Conservation (phyloP, 2,888 invertebrate genomes). For the Drosophila eohydei region DNA sequence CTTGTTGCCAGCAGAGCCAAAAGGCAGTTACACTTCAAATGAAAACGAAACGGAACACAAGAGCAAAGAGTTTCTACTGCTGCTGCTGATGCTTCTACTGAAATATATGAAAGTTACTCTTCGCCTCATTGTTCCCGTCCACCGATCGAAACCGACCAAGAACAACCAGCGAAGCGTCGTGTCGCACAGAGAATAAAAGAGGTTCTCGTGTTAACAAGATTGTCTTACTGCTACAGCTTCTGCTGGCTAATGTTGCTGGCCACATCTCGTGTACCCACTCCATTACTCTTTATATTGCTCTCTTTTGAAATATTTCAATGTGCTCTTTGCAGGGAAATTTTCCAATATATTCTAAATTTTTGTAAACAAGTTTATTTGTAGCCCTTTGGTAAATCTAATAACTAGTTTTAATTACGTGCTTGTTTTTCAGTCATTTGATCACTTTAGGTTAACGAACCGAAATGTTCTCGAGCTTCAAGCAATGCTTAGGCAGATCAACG, state of each 20-base stretch:
- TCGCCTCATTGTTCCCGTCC: conserved; percentile 6
- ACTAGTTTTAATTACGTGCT: conserved; percentile 13
- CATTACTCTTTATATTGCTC: conserved; percentile 4
- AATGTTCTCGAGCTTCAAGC: conserved; percentile 9
- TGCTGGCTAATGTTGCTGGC: conserved; percentile 1
- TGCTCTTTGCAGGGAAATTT: not conserved
- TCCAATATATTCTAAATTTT: not conserved
- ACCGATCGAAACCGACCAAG: not conserved
- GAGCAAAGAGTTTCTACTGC: conserved; percentile 29
- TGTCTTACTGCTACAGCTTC: conserved; percentile 4
- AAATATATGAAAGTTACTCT: conserved; percentile 35
- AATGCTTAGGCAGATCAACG: conserved; percentile 1
- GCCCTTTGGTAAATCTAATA: conserved; percentile 2
- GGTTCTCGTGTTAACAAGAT: conserved; percentile 10
- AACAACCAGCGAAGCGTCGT: conserved; percentile 19
- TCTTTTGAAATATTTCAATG: conserved; percentile 3
- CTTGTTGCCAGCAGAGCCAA: conserved; percentile 41
- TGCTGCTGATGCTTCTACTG: conserved; percentile 3
- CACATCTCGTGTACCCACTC: not conserved
- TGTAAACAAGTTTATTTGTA: conserved; percentile 25
- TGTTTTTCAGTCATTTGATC: conserved; percentile 5
- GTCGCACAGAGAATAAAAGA: conserved; percentile 12
- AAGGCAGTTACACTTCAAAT: conserved; percentile 38
- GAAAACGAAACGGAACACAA: conserved; percentile 15
- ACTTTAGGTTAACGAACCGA: conserved; percentile 27